Evolutionary conservation across 2,888 invertebrate species (phyloP).

Genomic region (Limnephilus auricula): DNA sequence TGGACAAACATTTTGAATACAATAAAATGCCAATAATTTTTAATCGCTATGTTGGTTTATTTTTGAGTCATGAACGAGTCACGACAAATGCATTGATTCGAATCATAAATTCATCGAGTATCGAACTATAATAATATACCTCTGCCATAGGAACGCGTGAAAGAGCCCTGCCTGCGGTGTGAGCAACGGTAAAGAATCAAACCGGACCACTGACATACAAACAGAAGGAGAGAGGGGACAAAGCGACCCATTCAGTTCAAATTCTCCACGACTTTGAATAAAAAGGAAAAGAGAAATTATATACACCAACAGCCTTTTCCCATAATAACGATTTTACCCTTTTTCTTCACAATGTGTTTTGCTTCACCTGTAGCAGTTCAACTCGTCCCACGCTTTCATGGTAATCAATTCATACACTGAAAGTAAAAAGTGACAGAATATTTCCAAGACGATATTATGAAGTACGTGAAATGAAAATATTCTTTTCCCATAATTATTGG

Average conservation of each 20-base stretch:
- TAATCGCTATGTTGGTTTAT: neutral
- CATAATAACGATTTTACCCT: neutral
- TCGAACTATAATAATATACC: neutral
- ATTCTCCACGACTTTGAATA: neutral
- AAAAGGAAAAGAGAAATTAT: neutral
- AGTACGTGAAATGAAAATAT: neutral
- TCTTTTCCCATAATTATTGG: constrained; percentile 14
- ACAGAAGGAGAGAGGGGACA: neutral
- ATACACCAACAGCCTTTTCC: neutral
- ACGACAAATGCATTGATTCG: neutral
- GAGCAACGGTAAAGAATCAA: constrained; percentile 55
- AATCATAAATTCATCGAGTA: neutral
- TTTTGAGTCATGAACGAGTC: neutral
- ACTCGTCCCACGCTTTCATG: constrained; percentile 1
- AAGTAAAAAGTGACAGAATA: constrained; percentile 19
- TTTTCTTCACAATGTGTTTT: neutral
- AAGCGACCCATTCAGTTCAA: neutral
- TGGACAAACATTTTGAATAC: too few relatives aligned
- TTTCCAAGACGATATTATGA: neutral
- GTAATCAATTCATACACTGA: neutral
- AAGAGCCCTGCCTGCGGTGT: constrained; percentile 23
- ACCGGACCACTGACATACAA: constrained; percentile 58
- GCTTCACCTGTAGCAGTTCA: constrained; percentile 20
- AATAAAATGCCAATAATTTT: too few relatives aligned
- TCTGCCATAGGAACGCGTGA: neutral